phyloP scores from a whole-genome alignment of 2,113 vertebrate genomes.

The Cichladusa arquata region DNA sequence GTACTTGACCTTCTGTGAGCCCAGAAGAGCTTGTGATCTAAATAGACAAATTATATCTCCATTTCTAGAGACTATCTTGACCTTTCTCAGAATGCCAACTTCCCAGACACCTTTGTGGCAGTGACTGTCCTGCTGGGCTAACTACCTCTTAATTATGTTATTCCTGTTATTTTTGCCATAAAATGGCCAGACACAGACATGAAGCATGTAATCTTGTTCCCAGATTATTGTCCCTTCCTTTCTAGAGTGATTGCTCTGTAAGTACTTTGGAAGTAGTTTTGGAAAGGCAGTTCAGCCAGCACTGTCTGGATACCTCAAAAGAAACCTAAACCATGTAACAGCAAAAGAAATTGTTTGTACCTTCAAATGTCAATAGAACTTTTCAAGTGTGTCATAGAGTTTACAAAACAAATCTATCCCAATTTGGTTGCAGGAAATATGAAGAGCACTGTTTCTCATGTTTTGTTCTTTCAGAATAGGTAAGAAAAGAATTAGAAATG shows the following conservation, averaged over 20 bases:
- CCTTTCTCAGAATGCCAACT: neutral
- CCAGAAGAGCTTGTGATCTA: neutral
- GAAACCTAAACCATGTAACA: neutral
- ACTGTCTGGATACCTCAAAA: neutral
- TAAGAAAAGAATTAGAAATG: neutral
- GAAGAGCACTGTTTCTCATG: neutral
- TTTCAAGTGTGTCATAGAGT: neutral
- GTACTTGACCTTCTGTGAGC: neutral
- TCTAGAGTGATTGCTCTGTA: neutral
- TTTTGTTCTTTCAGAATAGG: neutral
- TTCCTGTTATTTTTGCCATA: neutral
- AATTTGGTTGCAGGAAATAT: neutral
- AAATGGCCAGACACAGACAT: neutral
- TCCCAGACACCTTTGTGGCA: neutral
- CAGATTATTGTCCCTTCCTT: neutral
- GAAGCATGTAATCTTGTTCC: neutral
- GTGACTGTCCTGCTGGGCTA: neutral
- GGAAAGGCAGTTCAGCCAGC: neutral
- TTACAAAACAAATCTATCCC: neutral
- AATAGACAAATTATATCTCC: conserved; percentile 1
- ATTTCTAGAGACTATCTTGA: neutral
- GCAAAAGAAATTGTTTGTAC: neutral
- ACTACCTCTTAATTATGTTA: neutral
- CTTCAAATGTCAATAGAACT: neutral
- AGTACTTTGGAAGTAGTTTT: neutral